Conservation (phyloP, 2,797 vertebrate genomes). For the Glyptemys insculpta region DNA sequence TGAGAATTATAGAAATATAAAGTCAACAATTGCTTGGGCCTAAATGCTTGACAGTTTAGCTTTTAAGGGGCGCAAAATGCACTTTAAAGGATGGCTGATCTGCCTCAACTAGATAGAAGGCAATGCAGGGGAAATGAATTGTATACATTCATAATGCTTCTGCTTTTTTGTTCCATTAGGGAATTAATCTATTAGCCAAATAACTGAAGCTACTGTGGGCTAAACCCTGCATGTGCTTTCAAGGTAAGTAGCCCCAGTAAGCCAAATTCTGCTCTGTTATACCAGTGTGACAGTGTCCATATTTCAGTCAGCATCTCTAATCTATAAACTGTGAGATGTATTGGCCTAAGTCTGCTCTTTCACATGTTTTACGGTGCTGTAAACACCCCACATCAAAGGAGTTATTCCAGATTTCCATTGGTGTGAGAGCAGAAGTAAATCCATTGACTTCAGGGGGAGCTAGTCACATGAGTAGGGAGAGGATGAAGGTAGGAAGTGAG, state of each 20-base stretch:
- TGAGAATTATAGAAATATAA: constrained; percentile 22
- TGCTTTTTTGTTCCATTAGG: constrained; percentile 11
- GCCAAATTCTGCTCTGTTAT: constrained; percentile 8
- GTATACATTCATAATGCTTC: constrained; percentile 37
- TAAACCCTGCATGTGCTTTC: constrained; percentile 33
- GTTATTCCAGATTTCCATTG: not conserved
- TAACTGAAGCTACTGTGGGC: constrained; percentile 26
- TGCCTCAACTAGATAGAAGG: not conserved
- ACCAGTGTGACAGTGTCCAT: not conserved
- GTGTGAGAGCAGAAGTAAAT: not conserved
- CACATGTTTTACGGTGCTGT: not conserved
- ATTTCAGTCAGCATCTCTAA: not conserved
- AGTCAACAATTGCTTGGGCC: constrained; percentile 50
- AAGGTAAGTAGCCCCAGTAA: not conserved
- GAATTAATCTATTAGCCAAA: constrained; percentile 61
- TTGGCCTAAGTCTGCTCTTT: not conserved
- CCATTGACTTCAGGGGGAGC: not conserved
- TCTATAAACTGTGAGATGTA: not conserved
- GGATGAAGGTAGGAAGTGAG: not conserved
- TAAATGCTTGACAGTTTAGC: constrained; percentile 11
- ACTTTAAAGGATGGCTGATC: constrained; percentile 36
- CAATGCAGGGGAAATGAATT: not conserved
- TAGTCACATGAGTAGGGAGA: not conserved
- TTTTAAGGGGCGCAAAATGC: not conserved
- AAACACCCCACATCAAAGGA: not conserved